Percentiles rank a stretch among this genome's conserved stretches.
Evolutionary conservation across 2,113 vertebrate genomes (phyloP).

Genomic region (Epinephelus lanceolatus): DNA sequence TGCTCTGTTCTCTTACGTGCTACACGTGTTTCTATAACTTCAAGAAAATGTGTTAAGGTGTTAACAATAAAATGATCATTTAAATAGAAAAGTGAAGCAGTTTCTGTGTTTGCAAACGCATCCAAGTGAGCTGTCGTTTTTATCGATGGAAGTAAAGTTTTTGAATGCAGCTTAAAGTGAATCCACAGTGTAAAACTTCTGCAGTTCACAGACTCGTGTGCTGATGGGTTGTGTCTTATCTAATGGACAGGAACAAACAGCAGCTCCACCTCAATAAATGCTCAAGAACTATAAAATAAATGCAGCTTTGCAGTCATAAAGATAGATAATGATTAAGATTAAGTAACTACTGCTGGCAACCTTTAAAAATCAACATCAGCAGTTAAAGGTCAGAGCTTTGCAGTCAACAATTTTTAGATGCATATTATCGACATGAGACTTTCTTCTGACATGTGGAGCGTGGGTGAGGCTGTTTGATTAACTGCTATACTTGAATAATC

Average conservation of each 20-base stretch:
- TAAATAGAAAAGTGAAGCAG: slow-evolving; percentile 66
- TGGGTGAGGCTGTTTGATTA: too few species aligned
- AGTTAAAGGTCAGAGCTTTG: too few species aligned
- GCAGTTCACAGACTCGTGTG: too few species aligned
- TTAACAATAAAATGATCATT: slow-evolving; percentile 84
- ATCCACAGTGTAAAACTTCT: background rate
- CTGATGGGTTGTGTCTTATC: too few species aligned
- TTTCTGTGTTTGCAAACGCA: slow-evolving; percentile 8
- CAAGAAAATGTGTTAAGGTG: slow-evolving; percentile 83
- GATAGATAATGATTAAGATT: background rate
- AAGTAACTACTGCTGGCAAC: background rate
- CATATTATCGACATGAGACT: too few species aligned
- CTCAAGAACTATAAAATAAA: background rate
- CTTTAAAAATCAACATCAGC: background rate
- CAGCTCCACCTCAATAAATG: background rate
- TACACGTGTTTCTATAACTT: slow-evolving; percentile 84
- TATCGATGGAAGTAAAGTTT: background rate
- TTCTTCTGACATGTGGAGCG: too few species aligned
- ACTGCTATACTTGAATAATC: background rate
- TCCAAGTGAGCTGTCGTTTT: background rate
- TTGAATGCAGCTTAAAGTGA: background rate
- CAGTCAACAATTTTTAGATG: too few species aligned
- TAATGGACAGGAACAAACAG: background rate
- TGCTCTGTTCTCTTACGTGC: slow-evolving; percentile 82
- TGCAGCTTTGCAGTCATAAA: background rate